phyloP scores from a whole-genome alignment of 2,888 invertebrate species.

The Pachymerium ferrugineum region DNA sequence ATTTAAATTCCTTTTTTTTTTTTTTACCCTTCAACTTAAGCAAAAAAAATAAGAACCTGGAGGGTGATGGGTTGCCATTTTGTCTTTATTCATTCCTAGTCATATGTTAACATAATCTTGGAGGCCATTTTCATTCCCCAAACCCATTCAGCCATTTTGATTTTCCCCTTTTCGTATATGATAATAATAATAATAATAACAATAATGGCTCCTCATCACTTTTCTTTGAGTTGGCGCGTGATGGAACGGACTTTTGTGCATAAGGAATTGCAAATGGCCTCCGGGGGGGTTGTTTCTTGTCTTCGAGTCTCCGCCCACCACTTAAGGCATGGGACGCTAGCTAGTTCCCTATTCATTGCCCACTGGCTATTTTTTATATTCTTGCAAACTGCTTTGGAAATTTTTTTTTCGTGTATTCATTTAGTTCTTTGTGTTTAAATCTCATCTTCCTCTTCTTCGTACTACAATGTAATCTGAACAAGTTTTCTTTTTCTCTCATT shows the following conservation, averaged over 20 bases:
- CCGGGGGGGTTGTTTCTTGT: not conserved
- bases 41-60: too few species aligned
- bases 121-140: not conserved
- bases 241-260: slow-evolving; percentile 9
- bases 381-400: not conserved
- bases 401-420: not conserved
- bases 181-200: not conserved
- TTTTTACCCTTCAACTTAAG: too few species aligned
- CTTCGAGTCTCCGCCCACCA: not conserved
- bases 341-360: slow-evolving; percentile 14
- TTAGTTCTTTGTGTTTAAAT: not conserved
- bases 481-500: slow-evolving; percentile 7
- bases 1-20: not conserved
- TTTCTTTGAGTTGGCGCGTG: slow-evolving; percentile 10
- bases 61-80: too few species aligned
- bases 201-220: slow-evolving; percentile 15
- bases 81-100: not conserved
- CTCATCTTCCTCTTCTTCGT: too few species aligned
- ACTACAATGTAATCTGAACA: too few species aligned
- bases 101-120: not conserved
- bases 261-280: slow-evolving; percentile 18
- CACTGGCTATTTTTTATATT: slow-evolving; percentile 4
- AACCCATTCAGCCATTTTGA: slow-evolving; percentile 3
- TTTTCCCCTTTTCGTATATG: not conserved
- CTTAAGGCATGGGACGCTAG: slow-evolving; percentile 12